Percentiles rank a stretch among this genome's conserved stretches.
Evolutionary conservation across 2,113 vertebrate species (phyloP).

Genomic region (Promerops cafer): DNA sequence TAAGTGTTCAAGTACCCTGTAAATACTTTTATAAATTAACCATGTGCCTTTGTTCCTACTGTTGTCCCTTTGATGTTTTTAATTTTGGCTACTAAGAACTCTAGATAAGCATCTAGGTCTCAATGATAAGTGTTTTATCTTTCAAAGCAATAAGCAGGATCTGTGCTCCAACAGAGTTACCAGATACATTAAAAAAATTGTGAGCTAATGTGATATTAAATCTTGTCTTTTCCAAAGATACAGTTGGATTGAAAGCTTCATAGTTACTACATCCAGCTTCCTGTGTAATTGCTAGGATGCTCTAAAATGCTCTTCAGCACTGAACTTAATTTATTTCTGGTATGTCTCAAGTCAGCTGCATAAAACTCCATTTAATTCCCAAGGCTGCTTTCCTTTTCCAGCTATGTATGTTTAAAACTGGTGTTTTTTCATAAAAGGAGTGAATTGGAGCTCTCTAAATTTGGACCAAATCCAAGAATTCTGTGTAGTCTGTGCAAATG

Average conservation of each 20-base stretch:
- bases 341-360: not conserved
- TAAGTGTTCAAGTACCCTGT: not conserved
- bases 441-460: not conserved
- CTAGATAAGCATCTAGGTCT: not conserved
- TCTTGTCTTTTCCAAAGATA: constrained; percentile 16
- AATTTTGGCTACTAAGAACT: not conserved
- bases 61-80: not conserved
- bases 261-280: not conserved
- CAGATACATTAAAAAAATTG: not conserved
- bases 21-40: constrained; percentile 47
- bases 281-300: not conserved
- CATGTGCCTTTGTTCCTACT: constrained; percentile 43
- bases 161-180: not conserved
- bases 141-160: constrained; percentile 47
- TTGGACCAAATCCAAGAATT: not conserved
- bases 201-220: not conserved
- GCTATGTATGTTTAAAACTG: not conserved
- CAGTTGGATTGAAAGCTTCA: not conserved
- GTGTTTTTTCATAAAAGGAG: not conserved
- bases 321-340: not conserved
- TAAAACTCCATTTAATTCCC: not conserved
- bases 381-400: not conserved
- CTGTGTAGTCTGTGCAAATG: not conserved
- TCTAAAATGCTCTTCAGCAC: not conserved
- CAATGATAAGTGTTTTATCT: not conserved